A percentile compares a stretch with the other conserved stretches of the same genome.
phyloP scores from a whole-genome alignment of 2,888 invertebrate species.

The Volucella inanis region DNA sequence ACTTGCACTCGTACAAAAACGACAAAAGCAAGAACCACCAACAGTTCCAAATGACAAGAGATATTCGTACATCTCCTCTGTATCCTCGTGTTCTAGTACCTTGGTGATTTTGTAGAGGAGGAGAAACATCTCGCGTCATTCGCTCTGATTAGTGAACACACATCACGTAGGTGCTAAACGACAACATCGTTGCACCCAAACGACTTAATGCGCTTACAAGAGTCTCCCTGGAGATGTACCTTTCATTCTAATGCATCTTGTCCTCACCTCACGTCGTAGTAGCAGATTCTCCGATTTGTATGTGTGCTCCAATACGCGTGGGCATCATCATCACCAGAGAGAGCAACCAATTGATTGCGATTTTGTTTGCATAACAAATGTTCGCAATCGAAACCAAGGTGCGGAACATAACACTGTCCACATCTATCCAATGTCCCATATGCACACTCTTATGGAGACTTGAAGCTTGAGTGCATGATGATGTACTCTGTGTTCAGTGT shows the following conservation, averaged over 20 bases:
- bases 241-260: conserved; percentile 58
- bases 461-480: too few species aligned
- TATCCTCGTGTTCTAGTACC: too few species aligned
- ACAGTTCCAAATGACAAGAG: background rate
- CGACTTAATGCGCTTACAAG: conserved; percentile 74
- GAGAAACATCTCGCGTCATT: conserved; percentile 64
- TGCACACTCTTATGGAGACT: conserved; percentile 1
- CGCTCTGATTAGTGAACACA: conserved; percentile 75
- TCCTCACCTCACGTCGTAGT: conserved; percentile 18
- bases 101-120: background rate
- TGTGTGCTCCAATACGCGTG: conserved; percentile 53
- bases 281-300: background rate
- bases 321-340: conserved; percentile 52
- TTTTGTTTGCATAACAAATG: conserved; percentile 75
- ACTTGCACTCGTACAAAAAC: too few species aligned
- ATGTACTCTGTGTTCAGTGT: background rate
- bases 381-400: conserved; percentile 69
- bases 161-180: conserved; percentile 75
- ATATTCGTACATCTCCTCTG: too few species aligned
- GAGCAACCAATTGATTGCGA: conserved; percentile 73
- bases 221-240: conserved; percentile 56
- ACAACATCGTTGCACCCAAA: conserved; percentile 74
- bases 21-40: background rate
- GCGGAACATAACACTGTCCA: conserved; percentile 70
- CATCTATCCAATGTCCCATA: conserved; percentile 13